A percentile compares a stretch with the other conserved stretches of the same genome.
These are phyloP conservation scores for Magallana gigas DNA, from an alignment of 1,140 invertebrate species.

Conservation along the genomic window DNA sequence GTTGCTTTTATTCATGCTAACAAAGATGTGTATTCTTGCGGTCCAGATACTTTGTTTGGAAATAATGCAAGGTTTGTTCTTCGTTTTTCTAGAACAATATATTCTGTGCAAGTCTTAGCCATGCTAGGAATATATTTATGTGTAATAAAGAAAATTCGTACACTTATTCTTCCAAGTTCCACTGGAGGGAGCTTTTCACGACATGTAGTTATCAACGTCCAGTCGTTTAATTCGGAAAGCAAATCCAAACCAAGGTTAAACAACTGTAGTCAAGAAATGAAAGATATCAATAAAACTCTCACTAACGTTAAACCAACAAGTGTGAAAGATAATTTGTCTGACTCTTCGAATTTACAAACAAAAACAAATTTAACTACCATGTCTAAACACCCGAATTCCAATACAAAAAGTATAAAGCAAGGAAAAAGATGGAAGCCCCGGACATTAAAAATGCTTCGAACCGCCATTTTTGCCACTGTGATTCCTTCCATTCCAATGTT, in stretches of 20 bases:
- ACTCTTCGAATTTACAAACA: not conserved
- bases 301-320: not conserved
- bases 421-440: not conserved
- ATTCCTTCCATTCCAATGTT: not conserved
- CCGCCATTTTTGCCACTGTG: not conserved
- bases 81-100: not conserved
- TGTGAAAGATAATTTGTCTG: not conserved
- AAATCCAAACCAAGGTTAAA: not conserved
- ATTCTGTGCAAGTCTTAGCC: not conserved
- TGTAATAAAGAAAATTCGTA: not conserved
- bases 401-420: not conserved
- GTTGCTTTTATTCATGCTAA: not conserved
- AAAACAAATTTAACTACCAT: not conserved
- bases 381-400: not conserved
- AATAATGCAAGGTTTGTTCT: not conserved
- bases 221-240: not conserved
- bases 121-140: not conserved
- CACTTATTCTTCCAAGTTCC: not conserved
- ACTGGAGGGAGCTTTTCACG: not conserved
- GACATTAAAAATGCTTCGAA: not conserved
- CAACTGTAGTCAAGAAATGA: not conserved
- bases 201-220: not conserved
- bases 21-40: not conserved
- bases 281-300: too few relatives aligned
- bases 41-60: not conserved